Base-by-base conservation (phyloP, 1,140 invertebrate genomes). In the Drosophila quadrilineata region DNA sequence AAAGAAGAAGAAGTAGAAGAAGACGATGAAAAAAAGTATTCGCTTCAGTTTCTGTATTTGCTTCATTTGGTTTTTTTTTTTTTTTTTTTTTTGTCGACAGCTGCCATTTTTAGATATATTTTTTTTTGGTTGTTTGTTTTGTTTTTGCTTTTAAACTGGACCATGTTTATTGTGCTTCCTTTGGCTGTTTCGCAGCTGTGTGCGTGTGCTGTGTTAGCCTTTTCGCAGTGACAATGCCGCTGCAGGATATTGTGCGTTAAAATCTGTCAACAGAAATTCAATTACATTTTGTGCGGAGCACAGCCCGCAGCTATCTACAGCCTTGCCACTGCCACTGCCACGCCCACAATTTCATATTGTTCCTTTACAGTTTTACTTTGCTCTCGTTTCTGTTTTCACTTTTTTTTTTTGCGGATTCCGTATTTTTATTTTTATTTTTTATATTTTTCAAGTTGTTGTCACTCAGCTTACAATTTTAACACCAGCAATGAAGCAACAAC, bases 211-310 rank as follows among this genome's bases (percentile, higher is more conserved):
- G n/a, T 49, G 40, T 29, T 45, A 10, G 10, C 41, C 56, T 54
- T 60, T 71, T 40, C n/a, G 57, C 50, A 60, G 48, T 49, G 65
- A 66, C 77, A 73, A 66, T 76, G 69, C 74, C 49, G 73, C 79
- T 77, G 57, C 65, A 85, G 77, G 77, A 85, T 85, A 77, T 77
- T 84, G 73, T 84, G 74, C 79, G 74, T 77, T 84, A 77, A 84
- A 85, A 84, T 85, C 77, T 84, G 77, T 85, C 77, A 77, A 84
- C 79, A 84, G 77, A 84, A 84, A 85, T 84, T 84, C 77, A 84
- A 84, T 84, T 84, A 84, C 77, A 74, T 56, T 74, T 71, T 76
- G 54, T 57, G 36, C 56, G 40, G n/a, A 40, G 56, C 10, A 46
- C 17, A 36, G 33, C 9, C 28, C 26, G 22, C 26, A 46, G 4